These are phyloP conservation scores for Drosophila paramelanica DNA, from an alignment of 2,888 invertebrate species.

Conservation along the genomic window DNA sequence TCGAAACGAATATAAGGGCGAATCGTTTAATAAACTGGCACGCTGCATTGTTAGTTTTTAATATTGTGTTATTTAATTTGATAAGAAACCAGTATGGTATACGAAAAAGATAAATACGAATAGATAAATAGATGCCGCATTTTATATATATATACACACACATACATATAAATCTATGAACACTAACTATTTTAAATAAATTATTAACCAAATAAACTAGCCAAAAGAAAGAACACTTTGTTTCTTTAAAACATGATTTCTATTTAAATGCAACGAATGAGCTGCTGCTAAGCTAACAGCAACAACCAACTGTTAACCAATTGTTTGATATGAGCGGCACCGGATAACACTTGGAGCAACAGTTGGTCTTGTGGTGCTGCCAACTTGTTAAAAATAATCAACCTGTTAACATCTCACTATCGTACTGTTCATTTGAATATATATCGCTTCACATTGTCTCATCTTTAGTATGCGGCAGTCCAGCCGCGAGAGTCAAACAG, in stretches of 20 bases:
- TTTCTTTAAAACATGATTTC: slow-evolving; percentile 7
- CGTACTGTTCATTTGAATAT: neutral
- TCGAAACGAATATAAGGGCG: slow-evolving; percentile 34
- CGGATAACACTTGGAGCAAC: slow-evolving; percentile 16
- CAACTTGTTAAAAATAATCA: slow-evolving; percentile 4
- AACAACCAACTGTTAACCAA: neutral
- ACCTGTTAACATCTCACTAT: neutral
- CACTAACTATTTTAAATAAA: slow-evolving; percentile 74
- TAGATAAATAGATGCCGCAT: slow-evolving; percentile 52
- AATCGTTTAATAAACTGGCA: slow-evolving; percentile 48
- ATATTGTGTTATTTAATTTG: slow-evolving; percentile 76
- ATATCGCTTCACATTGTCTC: slow-evolving; percentile 1
- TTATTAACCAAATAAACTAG: slow-evolving; percentile 78
- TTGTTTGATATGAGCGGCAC: too few species aligned
- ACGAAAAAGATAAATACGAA: slow-evolving; percentile 41
- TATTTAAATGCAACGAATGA: neutral
- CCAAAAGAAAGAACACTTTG: slow-evolving; percentile 54
- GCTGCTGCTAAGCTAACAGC: slow-evolving; percentile 3
- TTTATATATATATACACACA: slow-evolving; percentile 61
- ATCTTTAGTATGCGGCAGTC: slow-evolving; percentile 24
- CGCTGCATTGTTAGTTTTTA: slow-evolving; percentile 77
- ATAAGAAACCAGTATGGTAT: slow-evolving; percentile 70
- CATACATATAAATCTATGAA: slow-evolving; percentile 46
- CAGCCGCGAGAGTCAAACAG: slow-evolving; percentile 33
- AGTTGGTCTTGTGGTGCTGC: slow-evolving; percentile 28